Percentiles rank a stretch among this genome's conserved stretches.
phyloP scores from a whole-genome alignment of 1,140 invertebrate genomes.

The Helicoverpa armigera region DNA sequence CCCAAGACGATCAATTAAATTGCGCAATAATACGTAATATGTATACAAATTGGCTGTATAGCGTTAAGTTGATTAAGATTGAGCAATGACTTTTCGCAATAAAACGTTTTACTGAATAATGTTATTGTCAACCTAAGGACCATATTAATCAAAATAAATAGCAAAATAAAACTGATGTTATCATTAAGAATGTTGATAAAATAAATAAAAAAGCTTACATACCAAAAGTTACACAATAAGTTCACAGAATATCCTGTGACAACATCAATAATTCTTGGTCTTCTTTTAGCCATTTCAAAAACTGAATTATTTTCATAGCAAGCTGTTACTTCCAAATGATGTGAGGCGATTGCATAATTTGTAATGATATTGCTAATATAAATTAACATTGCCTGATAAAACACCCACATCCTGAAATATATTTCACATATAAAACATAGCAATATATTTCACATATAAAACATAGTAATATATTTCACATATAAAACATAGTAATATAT shows the following conservation, averaged over 20 bases:
- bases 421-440: too few species aligned
- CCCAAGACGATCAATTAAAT: background rate
- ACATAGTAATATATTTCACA: background rate
- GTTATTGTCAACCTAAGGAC: too few species aligned
- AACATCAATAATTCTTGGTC: constrained; percentile 22
- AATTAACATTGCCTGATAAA: background rate
- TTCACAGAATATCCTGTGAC: background rate
- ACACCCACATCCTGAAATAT: constrained; percentile 1
- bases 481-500: background rate
- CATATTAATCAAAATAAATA: too few species aligned
- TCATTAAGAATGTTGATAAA: too few species aligned
- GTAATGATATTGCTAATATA: background rate
- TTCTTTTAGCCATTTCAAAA: background rate
- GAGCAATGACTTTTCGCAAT: too few species aligned
- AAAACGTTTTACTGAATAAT: too few species aligned
- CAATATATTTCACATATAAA: background rate
- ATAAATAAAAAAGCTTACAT: background rate
- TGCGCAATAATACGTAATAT: background rate
- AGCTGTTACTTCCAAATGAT: constrained; percentile 3
- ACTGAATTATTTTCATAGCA: constrained; percentile 16
- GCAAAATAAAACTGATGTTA: too few species aligned
- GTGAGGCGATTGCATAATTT: background rate
- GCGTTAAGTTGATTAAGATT: too few species aligned
- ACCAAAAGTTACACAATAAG: constrained; percentile 52
- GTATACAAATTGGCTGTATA: too few species aligned